Base-by-base conservation (phyloP, 2,797 vertebrate species). In the Peromyscus nudipes region DNA sequence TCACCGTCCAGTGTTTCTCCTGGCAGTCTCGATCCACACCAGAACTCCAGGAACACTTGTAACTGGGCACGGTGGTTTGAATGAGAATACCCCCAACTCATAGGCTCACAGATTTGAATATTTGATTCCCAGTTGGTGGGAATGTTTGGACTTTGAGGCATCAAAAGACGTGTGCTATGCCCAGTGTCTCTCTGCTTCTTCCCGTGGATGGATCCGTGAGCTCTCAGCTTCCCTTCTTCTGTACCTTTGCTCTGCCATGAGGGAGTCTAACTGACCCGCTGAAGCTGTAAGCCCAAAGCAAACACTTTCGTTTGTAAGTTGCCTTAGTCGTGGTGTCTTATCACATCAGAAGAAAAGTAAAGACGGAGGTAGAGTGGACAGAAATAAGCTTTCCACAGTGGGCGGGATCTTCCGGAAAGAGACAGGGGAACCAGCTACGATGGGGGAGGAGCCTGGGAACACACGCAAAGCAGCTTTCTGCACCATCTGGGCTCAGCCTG, bases 401-500 rank as follows among this genome's bases (percentile, higher is more conserved):
- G 43, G 27, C 23, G 81, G 31, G 31, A 17, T 46, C 49, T 40
- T 82, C 29, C 27, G n/a, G n/a, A 37, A 12, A 87, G 57, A 21
- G 60, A 52, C 12, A 0, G n/a, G 25, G 40, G 40, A 75, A 16
- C 5, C 4, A 31, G 75, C 1, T 55, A 21, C 55, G 34, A 25
- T 43, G 40, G n/a, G 52, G 25, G 10, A 52, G 12, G 60, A 25
- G 0, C 3, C 49, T 31, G 40, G 52, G n/a, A 27, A 2, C 0
- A n/a, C 19, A 10, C 6, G 21, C 60, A 10, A 14, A 0, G 65
- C 46, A 49, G 5, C 6, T 40, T 9, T 52, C 6, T 29, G n/a
- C 23, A 7, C 46, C 43, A 8, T n/a, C 46, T 46, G 82, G 62
- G 73, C 69, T 64, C n/a, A 76, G 6, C 27, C 49, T 17, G 29